phyloP scores from a whole-genome alignment of 2,797 vertebrate genomes.

The Sorex maritimensis region DNA sequence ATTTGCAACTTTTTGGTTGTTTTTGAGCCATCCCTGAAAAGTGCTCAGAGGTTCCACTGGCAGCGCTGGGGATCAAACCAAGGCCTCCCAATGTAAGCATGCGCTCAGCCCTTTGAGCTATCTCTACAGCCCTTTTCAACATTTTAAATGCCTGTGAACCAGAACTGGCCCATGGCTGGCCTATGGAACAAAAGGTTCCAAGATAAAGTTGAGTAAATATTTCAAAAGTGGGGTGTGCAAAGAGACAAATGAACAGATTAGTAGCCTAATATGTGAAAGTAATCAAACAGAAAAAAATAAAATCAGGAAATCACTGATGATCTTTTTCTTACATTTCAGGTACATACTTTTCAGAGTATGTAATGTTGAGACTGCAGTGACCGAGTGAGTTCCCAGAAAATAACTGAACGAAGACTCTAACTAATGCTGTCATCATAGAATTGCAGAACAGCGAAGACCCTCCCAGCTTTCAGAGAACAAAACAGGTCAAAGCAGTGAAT shows the following conservation, averaged over 20 bases:
- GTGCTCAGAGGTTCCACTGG: no score
- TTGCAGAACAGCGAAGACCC: neutral
- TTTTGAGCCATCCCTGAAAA: no score
- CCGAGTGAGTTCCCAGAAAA: neutral
- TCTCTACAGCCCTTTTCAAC: no score
- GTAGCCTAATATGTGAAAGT: neutral
- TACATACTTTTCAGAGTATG: neutral
- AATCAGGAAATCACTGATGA: neutral
- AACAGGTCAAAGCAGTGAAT: slow-evolving; percentile 9
- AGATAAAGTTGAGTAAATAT: slow-evolving; percentile 10
- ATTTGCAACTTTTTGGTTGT: no score
- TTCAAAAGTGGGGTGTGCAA: neutral
- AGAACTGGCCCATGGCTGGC: no score
- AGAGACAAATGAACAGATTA: neutral
- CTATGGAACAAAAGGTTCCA: neutral
- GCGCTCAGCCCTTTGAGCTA: no score
- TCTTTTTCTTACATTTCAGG: slow-evolving; percentile 26
- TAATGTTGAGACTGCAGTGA: neutral
- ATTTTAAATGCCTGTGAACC: no score
- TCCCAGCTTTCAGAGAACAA: neutral
- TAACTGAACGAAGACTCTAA: neutral
- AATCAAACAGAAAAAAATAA: slow-evolving; percentile 15
- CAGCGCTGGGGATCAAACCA: no score
- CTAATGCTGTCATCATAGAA: neutral
- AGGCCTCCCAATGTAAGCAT: no score